A percentile compares a stretch with the other conserved stretches of the same genome.
phyloP scores from a whole-genome alignment of 2,113 vertebrate species.

The Cricetomys ansorgei region DNA sequence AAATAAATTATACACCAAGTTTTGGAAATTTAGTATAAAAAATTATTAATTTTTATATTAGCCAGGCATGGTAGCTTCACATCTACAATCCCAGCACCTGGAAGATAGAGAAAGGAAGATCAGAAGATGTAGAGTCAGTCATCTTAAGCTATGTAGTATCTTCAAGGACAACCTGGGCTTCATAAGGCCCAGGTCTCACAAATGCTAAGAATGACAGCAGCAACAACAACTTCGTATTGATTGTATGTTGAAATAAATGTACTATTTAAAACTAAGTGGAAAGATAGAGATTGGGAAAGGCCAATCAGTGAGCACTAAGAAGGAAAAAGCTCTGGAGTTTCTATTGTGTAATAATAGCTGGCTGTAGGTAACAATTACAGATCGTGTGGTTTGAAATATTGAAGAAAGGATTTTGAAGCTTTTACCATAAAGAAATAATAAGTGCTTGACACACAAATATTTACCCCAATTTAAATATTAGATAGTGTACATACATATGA shows the following conservation, averaged over 20 bases:
- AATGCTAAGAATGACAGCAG: neutral
- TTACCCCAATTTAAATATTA: neutral
- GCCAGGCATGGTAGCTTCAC: neutral
- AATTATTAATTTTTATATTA: neutral
- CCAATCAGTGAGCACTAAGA: too few relatives aligned
- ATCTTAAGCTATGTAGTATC: neutral
- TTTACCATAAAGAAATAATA: neutral
- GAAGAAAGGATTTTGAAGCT: neutral
- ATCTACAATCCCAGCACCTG: neutral
- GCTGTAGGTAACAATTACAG: neutral
- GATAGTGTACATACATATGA: neutral
- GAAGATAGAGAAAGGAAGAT: neutral
- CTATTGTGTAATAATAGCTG: neutral
- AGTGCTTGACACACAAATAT: neutral
- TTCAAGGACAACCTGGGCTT: neutral
- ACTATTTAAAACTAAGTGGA: neutral
- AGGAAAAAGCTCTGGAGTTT: neutral
- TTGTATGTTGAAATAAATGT: neutral
- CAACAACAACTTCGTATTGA: neutral
- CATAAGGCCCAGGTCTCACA: neutral
- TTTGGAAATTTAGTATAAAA: conserved; percentile 3
- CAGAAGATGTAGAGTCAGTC: neutral
- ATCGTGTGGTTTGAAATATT: neutral
- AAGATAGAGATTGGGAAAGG: neutral
- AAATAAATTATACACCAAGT: neutral